Percentiles rank a stretch among this genome's conserved stretches.
Evolutionary conservation across 2,888 invertebrate genomes (phyloP).

Genomic region (Drosophila pseudotalamancana): DNA sequence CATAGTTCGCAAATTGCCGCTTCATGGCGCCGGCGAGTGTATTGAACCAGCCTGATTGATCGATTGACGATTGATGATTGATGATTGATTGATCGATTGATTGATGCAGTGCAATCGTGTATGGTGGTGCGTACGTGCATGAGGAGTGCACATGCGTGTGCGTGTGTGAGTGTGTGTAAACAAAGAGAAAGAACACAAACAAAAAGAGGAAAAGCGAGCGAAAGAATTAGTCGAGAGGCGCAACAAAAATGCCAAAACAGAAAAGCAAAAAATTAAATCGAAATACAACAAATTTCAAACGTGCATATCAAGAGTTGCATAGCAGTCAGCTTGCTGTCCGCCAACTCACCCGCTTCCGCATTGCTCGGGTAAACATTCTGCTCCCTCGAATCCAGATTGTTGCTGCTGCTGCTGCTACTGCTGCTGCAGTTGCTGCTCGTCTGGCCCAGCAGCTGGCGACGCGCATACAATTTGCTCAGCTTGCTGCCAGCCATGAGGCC

Average conservation of each 20-base stretch:
- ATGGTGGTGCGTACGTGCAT: slow-evolving; percentile 16
- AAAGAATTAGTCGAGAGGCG: slow-evolving; percentile 46
- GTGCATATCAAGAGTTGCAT: background rate
- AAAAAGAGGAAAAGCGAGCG: slow-evolving; percentile 42
- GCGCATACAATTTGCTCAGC: slow-evolving; percentile 65
- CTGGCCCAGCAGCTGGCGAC: slow-evolving; percentile 63
- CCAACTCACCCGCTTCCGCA: slow-evolving; percentile 56
- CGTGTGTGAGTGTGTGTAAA: slow-evolving; percentile 31
- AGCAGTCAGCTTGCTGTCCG: background rate
- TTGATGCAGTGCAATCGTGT: slow-evolving; percentile 46
- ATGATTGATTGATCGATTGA: slow-evolving; percentile 28
- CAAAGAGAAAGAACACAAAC: slow-evolving; percentile 47
- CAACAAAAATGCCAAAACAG: slow-evolving; percentile 26
- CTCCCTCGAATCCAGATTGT: slow-evolving; percentile 52
- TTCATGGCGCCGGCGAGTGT: slow-evolving; percentile 89
- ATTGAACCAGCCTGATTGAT: slow-evolving; percentile 87
- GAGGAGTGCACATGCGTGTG: slow-evolving; percentile 19
- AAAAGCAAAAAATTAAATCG: slow-evolving; percentile 11
- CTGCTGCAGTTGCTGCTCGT: background rate
- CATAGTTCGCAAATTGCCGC: slow-evolving; percentile 92
- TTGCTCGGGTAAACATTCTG: slow-evolving; percentile 27
- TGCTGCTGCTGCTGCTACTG: slow-evolving; percentile 28
- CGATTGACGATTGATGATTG: slow-evolving; percentile 27
- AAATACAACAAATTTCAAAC: background rate
- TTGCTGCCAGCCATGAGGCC: slow-evolving; percentile 51